phyloP scores from a whole-genome alignment of 2,888 invertebrate genomes.

The Chloroclystis v-ata region DNA sequence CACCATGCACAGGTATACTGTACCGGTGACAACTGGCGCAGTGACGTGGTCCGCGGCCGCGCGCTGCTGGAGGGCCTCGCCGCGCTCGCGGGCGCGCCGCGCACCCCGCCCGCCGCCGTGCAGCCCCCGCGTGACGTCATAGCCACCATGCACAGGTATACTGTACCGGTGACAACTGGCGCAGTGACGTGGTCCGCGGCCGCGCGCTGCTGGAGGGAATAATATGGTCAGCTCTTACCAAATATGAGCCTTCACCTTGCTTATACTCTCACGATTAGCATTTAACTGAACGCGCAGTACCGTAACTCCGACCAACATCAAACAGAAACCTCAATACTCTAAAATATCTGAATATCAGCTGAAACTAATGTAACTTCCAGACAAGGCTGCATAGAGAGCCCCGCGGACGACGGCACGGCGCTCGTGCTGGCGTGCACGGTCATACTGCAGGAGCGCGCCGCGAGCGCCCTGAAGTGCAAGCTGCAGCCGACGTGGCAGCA shows the following conservation, averaged over 20 bases:
- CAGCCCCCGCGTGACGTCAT: neutral
- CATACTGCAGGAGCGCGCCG: slow-evolving; percentile 88
- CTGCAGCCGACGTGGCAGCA: slow-evolving; percentile 52
- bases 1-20: slow-evolving; percentile 31
- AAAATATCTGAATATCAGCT: too few species aligned
- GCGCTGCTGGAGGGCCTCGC: too few species aligned
- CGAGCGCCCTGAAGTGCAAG: slow-evolving; percentile 80
- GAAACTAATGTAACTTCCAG: slow-evolving; percentile 7
- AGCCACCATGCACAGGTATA: neutral
- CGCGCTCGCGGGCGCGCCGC: too few species aligned
- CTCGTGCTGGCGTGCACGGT: slow-evolving; percentile 90
- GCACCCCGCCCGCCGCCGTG: too few species aligned
- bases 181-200: slow-evolving; percentile 26
- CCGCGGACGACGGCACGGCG: slow-evolving; percentile 71
- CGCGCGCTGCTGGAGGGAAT: slow-evolving; percentile 52
- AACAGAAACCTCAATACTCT: too few species aligned
- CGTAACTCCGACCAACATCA: too few species aligned
- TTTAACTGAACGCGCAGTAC: too few species aligned
- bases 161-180: neutral
- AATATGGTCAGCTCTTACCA: too few species aligned
- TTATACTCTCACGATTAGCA: too few species aligned
- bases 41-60: slow-evolving; percentile 31
- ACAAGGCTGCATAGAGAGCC: slow-evolving; percentile 40
- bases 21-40: slow-evolving; percentile 1
- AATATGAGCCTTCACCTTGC: too few species aligned